Evolutionary conservation across 2,888 invertebrate species (phyloP).

Genomic region (Electrophaes corylata): DNA sequence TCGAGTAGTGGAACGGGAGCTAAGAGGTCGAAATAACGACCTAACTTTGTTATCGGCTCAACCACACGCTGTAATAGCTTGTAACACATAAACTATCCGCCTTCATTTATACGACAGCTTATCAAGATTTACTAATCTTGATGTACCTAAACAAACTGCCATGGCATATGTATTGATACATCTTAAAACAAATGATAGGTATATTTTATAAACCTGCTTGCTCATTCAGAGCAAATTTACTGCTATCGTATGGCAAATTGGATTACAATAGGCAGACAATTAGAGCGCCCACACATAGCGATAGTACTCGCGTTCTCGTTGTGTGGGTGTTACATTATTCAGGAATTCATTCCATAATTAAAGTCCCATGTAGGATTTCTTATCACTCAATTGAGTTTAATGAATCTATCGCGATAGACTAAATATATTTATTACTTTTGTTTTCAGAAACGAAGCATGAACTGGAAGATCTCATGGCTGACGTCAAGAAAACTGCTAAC

Average conservation of each 20-base stretch:
- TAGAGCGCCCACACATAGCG: conserved; percentile 48
- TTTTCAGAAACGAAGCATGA: conserved; percentile 99
- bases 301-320: conserved; percentile 44
- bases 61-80: conserved; percentile 31
- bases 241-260: conserved; percentile 49
- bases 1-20: conserved; percentile 17
- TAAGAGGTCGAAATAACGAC: conserved; percentile 19
- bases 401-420: conserved; percentile 13
- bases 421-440: conserved; percentile 39
- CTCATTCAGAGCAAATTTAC: conserved; percentile 39
- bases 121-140: conserved; percentile 20
- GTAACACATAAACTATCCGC: conserved; percentile 17
- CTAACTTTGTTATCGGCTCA: conserved; percentile 43
- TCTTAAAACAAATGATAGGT: conserved; percentile 24
- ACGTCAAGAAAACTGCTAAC: conserved; percentile 99
- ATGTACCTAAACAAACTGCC: conserved; percentile 20
- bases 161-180: conserved; percentile 10
- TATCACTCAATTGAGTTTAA: conserved; percentile 28
- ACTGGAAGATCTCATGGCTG: conserved; percentile 99
- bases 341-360: conserved; percentile 38
- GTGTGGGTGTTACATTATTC: conserved; percentile 40
- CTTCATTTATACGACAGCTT: conserved; percentile 3
- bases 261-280: conserved; percentile 51
- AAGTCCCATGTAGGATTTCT: conserved; percentile 32
- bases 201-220: conserved; percentile 33